Evolutionary conservation across 2,888 invertebrate genomes (phyloP), one percentile per base, ranked within the genome.

Genomic region (Biston stratarius): DNA sequence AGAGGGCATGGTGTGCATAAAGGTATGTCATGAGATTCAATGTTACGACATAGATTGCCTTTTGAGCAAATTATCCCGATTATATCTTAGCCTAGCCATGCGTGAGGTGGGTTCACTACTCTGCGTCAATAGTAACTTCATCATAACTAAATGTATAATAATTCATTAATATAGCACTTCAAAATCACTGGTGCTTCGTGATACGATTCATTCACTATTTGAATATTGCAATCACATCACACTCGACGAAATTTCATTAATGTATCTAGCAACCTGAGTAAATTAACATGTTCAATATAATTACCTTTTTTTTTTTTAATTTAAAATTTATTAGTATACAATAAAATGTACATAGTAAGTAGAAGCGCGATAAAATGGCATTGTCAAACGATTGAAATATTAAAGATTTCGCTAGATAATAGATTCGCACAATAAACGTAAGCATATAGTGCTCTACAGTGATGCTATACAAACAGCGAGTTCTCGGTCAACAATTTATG

Each of bases 51-150:
- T 79, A 88, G 77, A 83, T 91, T 93, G 93, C 92, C 87, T 84
- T 91, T 94, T 94, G 93, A 94, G 93, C 93, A 93, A 93, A 91
- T 89, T 86, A 91, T 90, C 87, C 87, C 84, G 89, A 89, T 85
- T 82, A 85, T 80, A 81, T 77, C 83, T 84, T 88, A 87, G 84
- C 87, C 91, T 91, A 92, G 89, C 88, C 88, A 89, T 92, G 89
- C 85, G 89, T 87, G 87, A 88, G 91, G 91, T 89, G 91, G 92
- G 91, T 81, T 84, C 79, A 84, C 91, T 91, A 91, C 86, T 82
- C 83, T 85, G 86, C 88, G 80, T 77, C 80, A 81, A 72, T 72
- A 77, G 75, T 81, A 78, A 74, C 74, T 75, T 66, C 74, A 80
- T 78, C 80, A 78, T 80, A 81, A 81, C 85, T 85, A 78, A 77